Conservation (phyloP, 2,797 vertebrate genomes). For the Sylvilagus floridanus region DNA sequence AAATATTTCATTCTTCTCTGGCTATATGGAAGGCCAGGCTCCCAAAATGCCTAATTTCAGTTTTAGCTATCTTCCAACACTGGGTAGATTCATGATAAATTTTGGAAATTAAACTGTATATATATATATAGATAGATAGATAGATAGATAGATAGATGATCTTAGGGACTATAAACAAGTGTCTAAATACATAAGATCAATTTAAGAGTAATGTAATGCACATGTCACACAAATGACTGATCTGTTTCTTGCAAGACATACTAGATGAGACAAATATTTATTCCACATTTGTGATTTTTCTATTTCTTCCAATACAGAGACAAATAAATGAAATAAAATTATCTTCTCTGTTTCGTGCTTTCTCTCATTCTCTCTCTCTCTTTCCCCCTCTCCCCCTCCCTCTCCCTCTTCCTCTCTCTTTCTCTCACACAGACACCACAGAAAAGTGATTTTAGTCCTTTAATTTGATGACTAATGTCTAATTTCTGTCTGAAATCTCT, state of each 20-base stretch:
- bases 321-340: neutral
- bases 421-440: neutral
- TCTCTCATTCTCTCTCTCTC: no score
- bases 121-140: neutral
- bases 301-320: slow-evolving; percentile 3
- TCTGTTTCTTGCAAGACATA: neutral
- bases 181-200: neutral
- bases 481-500: neutral
- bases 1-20: neutral
- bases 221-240: neutral
- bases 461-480: neutral
- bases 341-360: fast-evolving
- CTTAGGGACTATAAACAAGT: neutral
- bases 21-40: neutral
- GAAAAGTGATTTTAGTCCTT: neutral
- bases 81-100: neutral
- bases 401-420: neutral
- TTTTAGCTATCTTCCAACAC: neutral
- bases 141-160: neutral
- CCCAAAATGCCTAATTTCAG: neutral
- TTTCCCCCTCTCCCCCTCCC: neutral
- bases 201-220: neutral
- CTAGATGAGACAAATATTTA: neutral
- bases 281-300: neutral
- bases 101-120: neutral